These are phyloP conservation scores for Euura lappo DNA, from an alignment of 1,140 invertebrate genomes.

Conservation along the genomic window DNA sequence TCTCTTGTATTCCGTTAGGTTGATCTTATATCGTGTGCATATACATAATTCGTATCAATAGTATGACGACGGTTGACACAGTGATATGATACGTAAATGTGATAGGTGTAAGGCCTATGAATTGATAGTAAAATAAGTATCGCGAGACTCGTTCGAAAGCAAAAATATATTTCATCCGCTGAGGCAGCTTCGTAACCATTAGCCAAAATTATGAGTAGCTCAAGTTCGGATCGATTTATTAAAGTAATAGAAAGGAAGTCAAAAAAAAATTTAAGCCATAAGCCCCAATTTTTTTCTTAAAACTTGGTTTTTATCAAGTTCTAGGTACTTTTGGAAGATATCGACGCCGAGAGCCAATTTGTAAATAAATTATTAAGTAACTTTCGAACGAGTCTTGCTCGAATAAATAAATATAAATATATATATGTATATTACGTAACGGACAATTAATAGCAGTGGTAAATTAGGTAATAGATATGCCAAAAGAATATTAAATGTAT, in stretches of 20 bases:
- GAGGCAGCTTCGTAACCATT: neutral
- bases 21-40: slow-evolving; percentile 12
- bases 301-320: neutral
- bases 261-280: neutral
- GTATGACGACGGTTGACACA: slow-evolving; percentile 1
- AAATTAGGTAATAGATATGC: slow-evolving; percentile 9
- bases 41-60: neutral
- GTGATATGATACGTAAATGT: slow-evolving; percentile 19
- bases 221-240: neutral
- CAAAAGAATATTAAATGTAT: slow-evolving; percentile 15
- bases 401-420: neutral
- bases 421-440: neutral
- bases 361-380: slow-evolving; percentile 4
- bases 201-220: neutral
- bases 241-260: neutral
- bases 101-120: slow-evolving; percentile 19
- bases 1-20: neutral
- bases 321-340: neutral
- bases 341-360: neutral
- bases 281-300: no score
- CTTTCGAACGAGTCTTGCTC: slow-evolving; percentile 5
- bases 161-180: neutral
- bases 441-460: slow-evolving; percentile 13
- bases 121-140: slow-evolving; percentile 13
- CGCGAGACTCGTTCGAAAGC: slow-evolving; percentile 6